phyloP scores from a whole-genome alignment of 1,140 invertebrate species.

The Adelges cooleyi region DNA sequence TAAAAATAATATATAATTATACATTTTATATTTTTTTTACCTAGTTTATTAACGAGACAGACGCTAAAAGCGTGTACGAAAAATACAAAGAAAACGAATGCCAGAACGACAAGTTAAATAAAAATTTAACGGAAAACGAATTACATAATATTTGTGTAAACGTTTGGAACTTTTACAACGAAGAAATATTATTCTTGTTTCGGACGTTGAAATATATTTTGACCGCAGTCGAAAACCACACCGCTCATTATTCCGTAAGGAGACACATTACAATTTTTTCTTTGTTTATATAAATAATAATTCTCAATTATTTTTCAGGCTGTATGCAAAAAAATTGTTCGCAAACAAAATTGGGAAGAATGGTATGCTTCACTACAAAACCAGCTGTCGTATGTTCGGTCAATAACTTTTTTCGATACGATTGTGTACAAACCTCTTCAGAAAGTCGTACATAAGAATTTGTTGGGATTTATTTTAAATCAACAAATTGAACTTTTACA shows the following conservation, averaged over 20 bases:
- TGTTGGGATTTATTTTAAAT: slow-evolving; percentile 15
- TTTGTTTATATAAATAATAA: too few relatives aligned
- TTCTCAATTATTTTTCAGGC: background rate
- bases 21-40: background rate
- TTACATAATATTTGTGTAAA: slow-evolving; percentile 17
- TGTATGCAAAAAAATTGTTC: slow-evolving; percentile 5
- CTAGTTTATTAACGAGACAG: slow-evolving; percentile 11
- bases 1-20: background rate
- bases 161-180: slow-evolving; percentile 20
- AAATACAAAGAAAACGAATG: background rate
- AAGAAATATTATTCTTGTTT: slow-evolving; percentile 21
- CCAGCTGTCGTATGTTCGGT: slow-evolving; percentile 11
- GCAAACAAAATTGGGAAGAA: slow-evolving; percentile 23
- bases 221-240: slow-evolving; percentile 11
- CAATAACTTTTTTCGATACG: slow-evolving; percentile 23
- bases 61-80: background rate
- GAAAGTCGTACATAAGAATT: background rate
- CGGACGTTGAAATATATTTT: slow-evolving; percentile 19
- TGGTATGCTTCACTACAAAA: slow-evolving; percentile 4
- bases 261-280: background rate
- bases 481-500: slow-evolving; percentile 21
- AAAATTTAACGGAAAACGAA: slow-evolving; percentile 1
- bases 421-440: slow-evolving; percentile 18
- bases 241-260: slow-evolving; percentile 13
- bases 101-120: background rate